These are phyloP conservation scores for Onychostoma macrolepis DNA, from an alignment of 2,113 vertebrate genomes.

Conservation along the genomic window DNA sequence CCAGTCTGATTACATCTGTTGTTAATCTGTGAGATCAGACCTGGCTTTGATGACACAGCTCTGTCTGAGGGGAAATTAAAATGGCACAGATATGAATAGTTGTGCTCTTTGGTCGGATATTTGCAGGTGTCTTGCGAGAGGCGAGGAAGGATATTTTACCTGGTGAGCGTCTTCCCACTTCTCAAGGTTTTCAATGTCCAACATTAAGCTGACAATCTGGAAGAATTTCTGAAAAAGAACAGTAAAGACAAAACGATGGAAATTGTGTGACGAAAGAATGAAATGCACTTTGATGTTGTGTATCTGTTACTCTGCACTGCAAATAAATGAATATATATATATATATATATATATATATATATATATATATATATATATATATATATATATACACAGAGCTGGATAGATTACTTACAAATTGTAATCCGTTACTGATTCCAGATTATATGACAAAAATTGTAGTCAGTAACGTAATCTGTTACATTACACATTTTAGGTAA, in stretches of 20 bases:
- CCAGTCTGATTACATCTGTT: constrained; percentile 33
- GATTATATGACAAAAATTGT: too few relatives aligned
- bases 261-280: too few relatives aligned
- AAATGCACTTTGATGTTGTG: too few relatives aligned
- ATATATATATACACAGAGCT: too few relatives aligned
- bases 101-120: constrained; percentile 13
- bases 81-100: neutral
- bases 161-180: constrained; percentile 97
- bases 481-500: too few relatives aligned
- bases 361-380: too few relatives aligned
- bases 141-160: constrained; percentile 71
- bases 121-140: neutral
- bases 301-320: too few relatives aligned
- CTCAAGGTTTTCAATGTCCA: constrained; percentile 91
- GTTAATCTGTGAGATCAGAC: constrained; percentile 34
- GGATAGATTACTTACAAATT: too few relatives aligned
- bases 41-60: constrained; percentile 3
- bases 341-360: too few relatives aligned
- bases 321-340: too few relatives aligned
- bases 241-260: constrained; percentile 16
- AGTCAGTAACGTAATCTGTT: too few relatives aligned
- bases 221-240: constrained; percentile 88
- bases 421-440: too few relatives aligned
- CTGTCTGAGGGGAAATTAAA: constrained; percentile 38
- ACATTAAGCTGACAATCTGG: constrained; percentile 97